Percentiles rank a stretch among this genome's conserved stretches.
These are phyloP conservation scores for Pampus argenteus DNA, from an alignment of 2,797 vertebrate genomes.

Conservation along the genomic window DNA sequence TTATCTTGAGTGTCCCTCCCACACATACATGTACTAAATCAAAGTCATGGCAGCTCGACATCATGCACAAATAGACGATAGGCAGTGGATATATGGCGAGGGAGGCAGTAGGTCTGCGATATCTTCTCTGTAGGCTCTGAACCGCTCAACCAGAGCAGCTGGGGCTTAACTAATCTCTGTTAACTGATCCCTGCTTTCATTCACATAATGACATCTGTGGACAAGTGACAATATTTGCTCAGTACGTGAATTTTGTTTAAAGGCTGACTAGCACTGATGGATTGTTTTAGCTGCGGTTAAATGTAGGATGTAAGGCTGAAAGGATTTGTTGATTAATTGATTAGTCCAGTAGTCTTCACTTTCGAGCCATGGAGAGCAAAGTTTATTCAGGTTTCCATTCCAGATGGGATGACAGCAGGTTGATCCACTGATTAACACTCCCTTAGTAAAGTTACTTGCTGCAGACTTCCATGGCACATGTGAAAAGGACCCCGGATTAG, in stretches of 20 bases:
- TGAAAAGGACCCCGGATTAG: background rate
- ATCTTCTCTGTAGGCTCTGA: background rate
- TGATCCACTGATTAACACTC: constrained; percentile 1
- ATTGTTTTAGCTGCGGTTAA: background rate
- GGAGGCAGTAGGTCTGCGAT: background rate
- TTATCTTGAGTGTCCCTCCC: constrained; percentile 31
- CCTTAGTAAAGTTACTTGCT: background rate
- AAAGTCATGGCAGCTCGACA: background rate
- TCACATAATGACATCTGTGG: background rate
- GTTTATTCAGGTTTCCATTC: background rate
- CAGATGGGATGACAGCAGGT: constrained; percentile 6
- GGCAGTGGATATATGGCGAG: background rate
- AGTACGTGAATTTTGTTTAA: background rate
- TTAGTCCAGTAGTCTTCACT: background rate
- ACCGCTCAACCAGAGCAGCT: background rate
- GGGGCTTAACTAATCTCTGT: background rate
- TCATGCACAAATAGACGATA: background rate
- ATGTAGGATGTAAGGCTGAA: background rate
- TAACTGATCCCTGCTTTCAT: background rate
- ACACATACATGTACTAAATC: constrained; percentile 1
- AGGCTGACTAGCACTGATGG: background rate
- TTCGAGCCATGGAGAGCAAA: background rate
- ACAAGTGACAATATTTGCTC: background rate
- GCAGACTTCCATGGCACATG: background rate
- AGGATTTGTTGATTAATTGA: constrained; percentile 4